Base-by-base conservation (phyloP, 1,140 invertebrate genomes). In the Anthonomus grandis region DNA sequence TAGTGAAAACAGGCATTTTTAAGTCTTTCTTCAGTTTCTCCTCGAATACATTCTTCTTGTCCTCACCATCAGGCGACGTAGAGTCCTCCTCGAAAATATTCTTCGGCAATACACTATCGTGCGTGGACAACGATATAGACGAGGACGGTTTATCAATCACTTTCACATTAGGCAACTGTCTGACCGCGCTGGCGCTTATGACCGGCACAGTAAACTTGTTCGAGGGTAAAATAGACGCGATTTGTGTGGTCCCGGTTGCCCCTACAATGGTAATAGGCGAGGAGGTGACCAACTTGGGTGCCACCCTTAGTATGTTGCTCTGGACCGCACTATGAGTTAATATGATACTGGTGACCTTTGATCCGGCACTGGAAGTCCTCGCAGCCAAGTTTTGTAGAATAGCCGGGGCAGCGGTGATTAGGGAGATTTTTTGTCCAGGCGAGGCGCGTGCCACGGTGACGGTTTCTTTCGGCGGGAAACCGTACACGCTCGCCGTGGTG, bases 11-110 rank as follows among this genome's bases (percentile, higher is more conserved):
- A 9, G 52, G 41, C 8, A 54, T 17, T 52, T 56, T 62, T 1
- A 60, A 59, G 19, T 66, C 64, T 1, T 15, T 59, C 50, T 66
- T 65, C 10, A 59, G 51, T 56, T 66, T 68, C 24, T 68, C 60
- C 34, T 78, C 76, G 0, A 66, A 56, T 2, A 62, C 59, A 50
- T 65, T 62, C 51, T 67, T 70, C 49, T 66, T 69, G 49, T 73
- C 74, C 52, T 80, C 81, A 59, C 73, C 74, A 57, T 77, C 77
- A 15, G 81, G 80, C 5, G 81, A 83, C 0, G 78, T 76, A 0
- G 76, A 80, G 58, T 81, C 81, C 64, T 82, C 80, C 73, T 83
- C 79, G 61, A 83, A 82, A 62, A 83, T 81, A 66, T 83, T 81
- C 8, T 80, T 80, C 6, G 81, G 81, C 13, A 83, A 68, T 18